phyloP scores from a whole-genome alignment of 2,113 vertebrate genomes.

The Mirza zaza region DNA sequence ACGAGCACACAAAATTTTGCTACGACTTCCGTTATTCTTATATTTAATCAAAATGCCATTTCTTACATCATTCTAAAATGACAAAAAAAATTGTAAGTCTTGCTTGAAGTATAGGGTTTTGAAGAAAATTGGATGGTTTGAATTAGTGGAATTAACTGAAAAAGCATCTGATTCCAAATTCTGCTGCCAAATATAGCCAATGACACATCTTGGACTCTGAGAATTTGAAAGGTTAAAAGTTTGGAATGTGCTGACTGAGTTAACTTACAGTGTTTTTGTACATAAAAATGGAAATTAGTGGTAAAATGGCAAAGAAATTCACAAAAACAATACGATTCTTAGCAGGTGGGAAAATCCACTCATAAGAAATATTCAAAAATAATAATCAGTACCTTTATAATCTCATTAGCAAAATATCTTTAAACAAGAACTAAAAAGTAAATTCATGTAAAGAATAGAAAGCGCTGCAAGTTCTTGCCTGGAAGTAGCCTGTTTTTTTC shows the following conservation, averaged over 20 bases:
- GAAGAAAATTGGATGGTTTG: conserved; percentile 56
- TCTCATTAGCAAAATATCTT: background rate
- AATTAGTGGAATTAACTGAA: conserved; percentile 17
- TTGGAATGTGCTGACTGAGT: conserved; percentile 57
- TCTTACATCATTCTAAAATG: conserved; percentile 41
- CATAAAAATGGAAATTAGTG: conserved; percentile 56
- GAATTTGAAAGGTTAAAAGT: conserved; percentile 67
- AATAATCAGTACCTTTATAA: background rate
- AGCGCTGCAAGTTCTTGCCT: background rate
- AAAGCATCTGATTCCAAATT: conserved; percentile 63
- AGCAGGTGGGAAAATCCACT: background rate
- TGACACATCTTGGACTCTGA: conserved; percentile 64
- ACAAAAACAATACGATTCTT: conserved; percentile 50
- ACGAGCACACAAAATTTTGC: background rate
- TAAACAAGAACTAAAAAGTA: background rate
- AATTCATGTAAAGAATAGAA: background rate
- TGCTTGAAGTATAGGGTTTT: background rate
- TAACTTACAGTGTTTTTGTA: conserved; percentile 76
- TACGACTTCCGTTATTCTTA: background rate
- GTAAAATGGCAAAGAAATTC: conserved; percentile 2
- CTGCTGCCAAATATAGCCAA: conserved; percentile 70
- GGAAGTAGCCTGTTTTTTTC: background rate
- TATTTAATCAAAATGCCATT: background rate
- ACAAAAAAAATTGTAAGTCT: background rate
- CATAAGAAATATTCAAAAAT: conserved; percentile 20